Base-by-base conservation (phyloP, 2,888 invertebrate genomes). In the Tipula lateralis region DNA sequence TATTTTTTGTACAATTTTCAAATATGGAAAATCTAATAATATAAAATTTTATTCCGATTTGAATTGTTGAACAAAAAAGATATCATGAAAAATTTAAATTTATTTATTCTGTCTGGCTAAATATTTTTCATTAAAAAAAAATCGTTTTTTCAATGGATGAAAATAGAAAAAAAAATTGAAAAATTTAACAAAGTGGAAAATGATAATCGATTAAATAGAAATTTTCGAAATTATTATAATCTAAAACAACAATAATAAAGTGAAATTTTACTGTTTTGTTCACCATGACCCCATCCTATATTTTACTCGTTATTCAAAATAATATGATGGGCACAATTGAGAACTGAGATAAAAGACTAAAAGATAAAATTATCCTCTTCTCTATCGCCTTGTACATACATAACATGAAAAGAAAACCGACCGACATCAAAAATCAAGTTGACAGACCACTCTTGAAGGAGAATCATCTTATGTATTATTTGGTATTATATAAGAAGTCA, bases 51-150 rank as follows among this genome's bases (percentile, higher is more conserved):
- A 50, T 50, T 50, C 16, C 6, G 44, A 50, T 50, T 66, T 66
- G 66, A 66, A 66, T 66, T 19, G 66, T 66, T 66, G 7, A 66
- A 66, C 66, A 66, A 66, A 66, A 66, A 66, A 66, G 24, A 66
- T 24, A 66, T 66, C 66, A 66, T 66, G 12, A 66, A 66, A 50
- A 66, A 66, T 66, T 19, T 19, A 66, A 66, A 66, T 66, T 66
- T 66, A 66, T 66, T 66, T 66, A 66, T 66, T 66, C 66, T 66
- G 66, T 66, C 66, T 66, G 66, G 66, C 66, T 66, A 66, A 66
- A 66, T 66, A 66, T 66, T 66, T 66, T 66, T 24, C 66, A 66
- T 66, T 66, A 66, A 24, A 66, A 66, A 66, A 66, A 24, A 9
- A 24, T 66, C 50, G 6, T 50, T 16, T 50, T 50, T 50, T 50